These are phyloP conservation scores for Saccostrea echinata DNA, from an alignment of 1,140 invertebrate genomes.

Conservation along the genomic window DNA sequence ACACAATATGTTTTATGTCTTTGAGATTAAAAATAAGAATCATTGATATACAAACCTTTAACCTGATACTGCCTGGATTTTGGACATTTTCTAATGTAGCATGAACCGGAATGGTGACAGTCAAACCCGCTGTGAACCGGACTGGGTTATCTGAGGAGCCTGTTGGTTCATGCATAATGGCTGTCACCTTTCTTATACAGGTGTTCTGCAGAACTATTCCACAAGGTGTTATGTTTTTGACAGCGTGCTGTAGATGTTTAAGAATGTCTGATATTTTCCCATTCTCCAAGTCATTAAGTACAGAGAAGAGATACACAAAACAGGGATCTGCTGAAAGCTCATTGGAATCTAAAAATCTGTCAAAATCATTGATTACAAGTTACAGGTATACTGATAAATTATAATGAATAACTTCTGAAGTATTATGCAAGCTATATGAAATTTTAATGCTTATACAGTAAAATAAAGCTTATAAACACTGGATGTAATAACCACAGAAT, in stretches of 20 bases:
- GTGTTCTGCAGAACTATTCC: conserved; percentile 64
- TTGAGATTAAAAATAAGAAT: neutral
- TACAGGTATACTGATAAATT: too few relatives aligned
- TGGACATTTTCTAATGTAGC: conserved; percentile 91
- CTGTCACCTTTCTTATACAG: conserved; percentile 83
- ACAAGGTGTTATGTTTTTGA: conserved; percentile 79
- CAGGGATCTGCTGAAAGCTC: conserved; percentile 87
- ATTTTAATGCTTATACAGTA: too few relatives aligned
- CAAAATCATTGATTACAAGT: conserved; percentile 14
- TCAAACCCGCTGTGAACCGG: conserved; percentile 96
- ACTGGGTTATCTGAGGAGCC: conserved; percentile 90
- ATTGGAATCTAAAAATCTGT: conserved; percentile 79
- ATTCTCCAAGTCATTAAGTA: conserved; percentile 88
- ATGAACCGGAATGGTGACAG: conserved; percentile 91
- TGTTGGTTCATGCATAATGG: conserved; percentile 91
- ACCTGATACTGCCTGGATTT: conserved; percentile 86
- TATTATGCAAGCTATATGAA: too few relatives aligned
- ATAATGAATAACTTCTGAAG: too few relatives aligned
- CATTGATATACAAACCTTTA: conserved; percentile 81
- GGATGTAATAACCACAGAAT: too few relatives aligned
- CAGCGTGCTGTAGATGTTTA: conserved; percentile 89
- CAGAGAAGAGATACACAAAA: conserved; percentile 88
- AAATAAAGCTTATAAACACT: neutral
- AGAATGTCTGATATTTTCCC: conserved; percentile 92
- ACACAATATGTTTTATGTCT: too few relatives aligned